Percentiles rank a stretch among this genome's conserved stretches.
Conservation (phyloP, 2,113 vertebrate species). For the Trachemys scripta region DNA sequence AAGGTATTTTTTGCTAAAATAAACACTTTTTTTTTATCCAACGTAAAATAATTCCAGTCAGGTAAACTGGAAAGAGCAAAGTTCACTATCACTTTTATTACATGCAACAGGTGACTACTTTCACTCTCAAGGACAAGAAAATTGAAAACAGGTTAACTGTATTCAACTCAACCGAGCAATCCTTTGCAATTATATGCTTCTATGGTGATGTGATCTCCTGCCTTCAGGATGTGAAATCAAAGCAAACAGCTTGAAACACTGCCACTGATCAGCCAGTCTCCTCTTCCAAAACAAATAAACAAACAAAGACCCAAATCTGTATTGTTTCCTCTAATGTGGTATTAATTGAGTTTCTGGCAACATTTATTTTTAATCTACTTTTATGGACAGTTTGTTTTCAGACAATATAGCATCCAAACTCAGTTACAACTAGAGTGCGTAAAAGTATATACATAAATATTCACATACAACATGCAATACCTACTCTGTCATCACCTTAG, state of each 20-base stretch:
- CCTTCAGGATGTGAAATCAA: slow-evolving; percentile 51
- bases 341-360: background rate
- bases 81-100: background rate
- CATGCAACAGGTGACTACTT: background rate
- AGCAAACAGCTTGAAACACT: slow-evolving; percentile 46
- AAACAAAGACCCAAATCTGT: background rate
- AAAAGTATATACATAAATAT: background rate
- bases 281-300: background rate
- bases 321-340: background rate
- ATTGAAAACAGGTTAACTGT: slow-evolving; percentile 30
- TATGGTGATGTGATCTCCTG: slow-evolving; percentile 33
- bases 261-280: slow-evolving; percentile 5
- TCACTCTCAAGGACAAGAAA: slow-evolving; percentile 35
- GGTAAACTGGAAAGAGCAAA: background rate
- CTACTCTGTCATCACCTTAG: background rate
- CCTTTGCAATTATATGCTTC: slow-evolving; percentile 24
- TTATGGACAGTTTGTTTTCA: background rate
- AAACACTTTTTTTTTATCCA: no score
- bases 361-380: background rate
- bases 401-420: background rate
- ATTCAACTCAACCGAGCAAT: background rate
- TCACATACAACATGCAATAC: background rate
- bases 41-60: background rate
- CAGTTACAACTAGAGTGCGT: background rate
- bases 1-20: background rate